Conservation (phyloP, 2,113 vertebrate species). For the Rhea pennata region DNA sequence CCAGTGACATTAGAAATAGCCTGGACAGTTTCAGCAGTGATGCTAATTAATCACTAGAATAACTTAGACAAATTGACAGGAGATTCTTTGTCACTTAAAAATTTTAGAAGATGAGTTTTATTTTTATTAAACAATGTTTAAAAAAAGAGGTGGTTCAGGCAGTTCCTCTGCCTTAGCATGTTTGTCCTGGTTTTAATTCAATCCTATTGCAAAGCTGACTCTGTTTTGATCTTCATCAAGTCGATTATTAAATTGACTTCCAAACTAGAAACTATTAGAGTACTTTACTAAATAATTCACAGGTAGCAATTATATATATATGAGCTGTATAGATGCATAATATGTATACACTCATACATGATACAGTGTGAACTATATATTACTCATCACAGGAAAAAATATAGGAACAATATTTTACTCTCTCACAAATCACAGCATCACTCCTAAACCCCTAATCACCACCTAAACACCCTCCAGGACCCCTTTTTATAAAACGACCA, state of each 20-base stretch:
- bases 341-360: neutral
- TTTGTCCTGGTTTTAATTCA: neutral
- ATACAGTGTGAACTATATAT: neutral
- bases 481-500: neutral
- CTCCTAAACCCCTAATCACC: too few species aligned
- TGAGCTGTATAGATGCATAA: neutral
- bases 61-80: neutral
- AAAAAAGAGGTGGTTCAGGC: neutral
- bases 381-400: neutral
- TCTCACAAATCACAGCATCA: too few species aligned
- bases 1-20: neutral
- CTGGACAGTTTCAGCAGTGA: neutral
- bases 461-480: neutral
- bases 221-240: neutral
- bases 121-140: neutral
- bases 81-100: neutral
- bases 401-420: neutral
- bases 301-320: neutral
- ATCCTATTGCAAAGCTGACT: neutral
- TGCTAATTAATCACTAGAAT: neutral
- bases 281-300: neutral
- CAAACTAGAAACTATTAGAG: neutral
- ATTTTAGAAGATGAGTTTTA: neutral
- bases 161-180: neutral
- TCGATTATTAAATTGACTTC: neutral